These are phyloP conservation scores for Cliona cf. orientalis DNA, from an alignment of 37 sponge, comb jelly and placozoan genomes.

Conservation along the genomic window DNA sequence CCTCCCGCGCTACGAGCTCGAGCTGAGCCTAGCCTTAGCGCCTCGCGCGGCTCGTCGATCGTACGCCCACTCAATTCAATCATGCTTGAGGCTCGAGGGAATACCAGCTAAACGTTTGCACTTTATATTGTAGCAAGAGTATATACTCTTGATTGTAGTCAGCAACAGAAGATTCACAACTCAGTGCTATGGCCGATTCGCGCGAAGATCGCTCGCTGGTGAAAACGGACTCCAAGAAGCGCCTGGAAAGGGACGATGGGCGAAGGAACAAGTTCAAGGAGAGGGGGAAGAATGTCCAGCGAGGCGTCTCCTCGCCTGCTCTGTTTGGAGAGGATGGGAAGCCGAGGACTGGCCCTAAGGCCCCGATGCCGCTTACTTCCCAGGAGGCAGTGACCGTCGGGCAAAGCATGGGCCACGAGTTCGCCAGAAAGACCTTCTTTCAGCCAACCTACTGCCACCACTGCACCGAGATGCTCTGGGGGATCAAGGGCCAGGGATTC, in stretches of 20 bases:
- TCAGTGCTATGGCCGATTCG: too few relatives aligned
- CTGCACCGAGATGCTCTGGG: constrained; percentile 89
- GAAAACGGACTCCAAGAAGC: constrained; percentile 19
- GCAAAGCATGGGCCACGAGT: constrained; percentile 66
- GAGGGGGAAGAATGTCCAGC: constrained; percentile 15
- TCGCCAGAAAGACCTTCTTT: constrained; percentile 71
- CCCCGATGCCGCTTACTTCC: constrained; percentile 22
- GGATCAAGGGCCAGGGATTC: constrained; percentile 77
- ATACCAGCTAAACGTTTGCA: too few relatives aligned
- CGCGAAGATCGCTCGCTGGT: too few relatives aligned
- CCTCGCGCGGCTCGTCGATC: too few relatives aligned
- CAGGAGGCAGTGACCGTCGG: constrained; percentile 38
- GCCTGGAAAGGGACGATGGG: constrained; percentile 1
- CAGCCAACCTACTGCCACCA: constrained; percentile 87
- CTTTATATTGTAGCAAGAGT: too few relatives aligned
- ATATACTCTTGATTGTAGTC: too few relatives aligned
- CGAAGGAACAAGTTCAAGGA: constrained; percentile 32
- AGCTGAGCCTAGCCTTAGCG: not conserved
- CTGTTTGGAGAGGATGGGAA: not conserved
- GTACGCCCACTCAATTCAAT: too few relatives aligned
- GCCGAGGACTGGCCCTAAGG: not conserved
- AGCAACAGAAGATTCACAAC: too few relatives aligned
- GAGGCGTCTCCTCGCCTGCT: constrained; percentile 40
- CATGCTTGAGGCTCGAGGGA: too few relatives aligned
- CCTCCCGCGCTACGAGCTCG: not conserved